These are phyloP conservation scores for Poecilia latipinna DNA, from an alignment of 2,113 vertebrate genomes.

Conservation along the genomic window DNA sequence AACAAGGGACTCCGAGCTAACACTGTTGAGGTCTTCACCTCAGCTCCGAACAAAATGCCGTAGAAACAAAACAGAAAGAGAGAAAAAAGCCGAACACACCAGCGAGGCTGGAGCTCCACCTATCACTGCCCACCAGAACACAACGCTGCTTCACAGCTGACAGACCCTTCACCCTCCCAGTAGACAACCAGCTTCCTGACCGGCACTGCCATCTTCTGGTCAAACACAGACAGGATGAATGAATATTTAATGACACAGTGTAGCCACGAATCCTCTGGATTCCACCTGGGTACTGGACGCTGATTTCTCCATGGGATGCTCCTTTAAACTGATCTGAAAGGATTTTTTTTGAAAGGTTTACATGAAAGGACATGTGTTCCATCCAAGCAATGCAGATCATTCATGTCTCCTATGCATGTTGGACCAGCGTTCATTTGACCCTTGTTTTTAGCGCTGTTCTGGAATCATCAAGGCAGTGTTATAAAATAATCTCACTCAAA, in stretches of 20 bases:
- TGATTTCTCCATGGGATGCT: constrained; percentile 1
- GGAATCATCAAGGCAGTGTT: constrained; percentile 50
- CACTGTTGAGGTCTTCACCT: constrained; percentile 36
- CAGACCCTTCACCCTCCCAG: constrained; percentile 24
- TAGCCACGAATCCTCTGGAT: constrained; percentile 7
- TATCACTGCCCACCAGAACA: constrained; percentile 42
- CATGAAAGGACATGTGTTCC: constrained; percentile 9
- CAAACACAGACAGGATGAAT: constrained; percentile 25
- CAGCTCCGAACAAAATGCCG: constrained; percentile 29
- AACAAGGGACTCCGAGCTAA: constrained; percentile 90
- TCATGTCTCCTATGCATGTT: constrained; percentile 6
- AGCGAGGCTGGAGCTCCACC: constrained; percentile 34
- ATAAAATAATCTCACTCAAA: background rate
- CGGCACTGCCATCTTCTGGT: constrained; percentile 49
- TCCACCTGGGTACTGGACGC: constrained; percentile 24
- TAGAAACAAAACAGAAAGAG: background rate
- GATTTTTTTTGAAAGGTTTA: constrained; percentile 35
- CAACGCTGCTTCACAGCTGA: constrained; percentile 27
- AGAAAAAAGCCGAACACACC: background rate
- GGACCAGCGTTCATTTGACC: background rate
- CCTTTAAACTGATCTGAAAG: constrained; percentile 4
- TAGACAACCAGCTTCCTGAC: background rate
- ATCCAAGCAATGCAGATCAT: constrained; percentile 31
- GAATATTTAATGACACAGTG: constrained; percentile 22
- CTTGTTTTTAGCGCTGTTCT: constrained; percentile 18